Evolutionary conservation across 2,888 invertebrate species (phyloP), one percentile per base, ranked within the genome.

Genomic region (Rhagonycha fulva): DNA sequence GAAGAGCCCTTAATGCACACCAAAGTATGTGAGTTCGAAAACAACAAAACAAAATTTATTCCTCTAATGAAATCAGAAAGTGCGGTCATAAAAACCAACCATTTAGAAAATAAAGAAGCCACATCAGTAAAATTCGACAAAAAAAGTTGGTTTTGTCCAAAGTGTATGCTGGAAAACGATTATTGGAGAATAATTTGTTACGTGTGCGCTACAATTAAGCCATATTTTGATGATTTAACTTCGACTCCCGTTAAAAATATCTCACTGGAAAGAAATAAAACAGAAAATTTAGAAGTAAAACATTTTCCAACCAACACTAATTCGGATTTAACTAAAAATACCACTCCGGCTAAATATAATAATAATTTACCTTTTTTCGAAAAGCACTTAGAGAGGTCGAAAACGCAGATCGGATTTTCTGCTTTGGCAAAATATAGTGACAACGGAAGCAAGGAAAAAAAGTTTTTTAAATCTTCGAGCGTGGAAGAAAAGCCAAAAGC

Each of bases 171-270:
- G 68, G 89, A 91, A 82, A 93, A 93, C 84, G 89, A 90, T 30
- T 90, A 90, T 73, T 91, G 91, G 88, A 87, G 91, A 78, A 90
- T 92, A 12, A 91, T 92, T 60, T 93, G 93, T 84, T 91, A 91
- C 79, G 90, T 91, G 14, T 93, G 93, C 81, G 89, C 89, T 24
- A 87, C 88, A 62, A 89, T 90, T 79, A 89, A 89, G 81, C 89
- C 90, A 0, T 88, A 88, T 78, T 88, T 88, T 76, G 88, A 88
- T 74, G 87, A 87, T 77, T 83, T 87, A 68, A 82, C 84, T 2
- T 68, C 80, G 28, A 72, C 76, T 60, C 76, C 80, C 0, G 77
- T 82, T 71, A 81, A 81, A 71, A 82, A 83, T 78, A 82, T 62
- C 62, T 71, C 79, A 12, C 77, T 76, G 14, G 77, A 79, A 70